A percentile compares a stretch with the other conserved stretches of the same genome.
Conservation (phyloP, 2,113 vertebrate genomes). For the Petromus typicus region DNA sequence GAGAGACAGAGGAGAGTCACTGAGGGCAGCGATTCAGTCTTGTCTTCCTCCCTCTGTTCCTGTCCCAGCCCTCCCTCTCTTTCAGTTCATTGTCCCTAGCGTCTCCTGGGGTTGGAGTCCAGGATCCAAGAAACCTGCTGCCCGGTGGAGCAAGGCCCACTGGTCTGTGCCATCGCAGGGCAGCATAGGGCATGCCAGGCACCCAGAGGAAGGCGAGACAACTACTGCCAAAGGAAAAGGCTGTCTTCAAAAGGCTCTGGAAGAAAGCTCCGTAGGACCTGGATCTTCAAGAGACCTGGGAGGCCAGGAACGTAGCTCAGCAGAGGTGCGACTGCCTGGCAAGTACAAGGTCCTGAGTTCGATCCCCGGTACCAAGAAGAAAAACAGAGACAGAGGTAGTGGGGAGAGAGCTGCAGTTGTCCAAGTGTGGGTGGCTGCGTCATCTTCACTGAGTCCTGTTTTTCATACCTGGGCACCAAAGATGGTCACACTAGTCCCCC, state of each 20-base stretch:
- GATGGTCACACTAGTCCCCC: background rate
- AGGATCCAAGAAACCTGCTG: background rate
- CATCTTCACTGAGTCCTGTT: background rate
- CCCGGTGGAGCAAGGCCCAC: background rate
- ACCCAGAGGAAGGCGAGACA: background rate
- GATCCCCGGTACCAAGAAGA: too few species aligned
- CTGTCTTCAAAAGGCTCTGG: background rate
- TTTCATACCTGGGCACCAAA: background rate
- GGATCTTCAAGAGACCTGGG: background rate
- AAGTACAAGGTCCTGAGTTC: too few species aligned
- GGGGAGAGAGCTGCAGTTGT: background rate
- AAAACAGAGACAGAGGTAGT: too few species aligned
- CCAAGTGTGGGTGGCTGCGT: background rate
- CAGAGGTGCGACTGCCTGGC: too few species aligned
- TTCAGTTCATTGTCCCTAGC: background rate
- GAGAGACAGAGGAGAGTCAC: background rate
- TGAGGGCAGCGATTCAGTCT: background rate
- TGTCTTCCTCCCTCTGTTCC: background rate
- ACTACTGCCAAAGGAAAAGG: background rate
- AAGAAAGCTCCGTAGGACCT: background rate
- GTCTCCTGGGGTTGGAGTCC: background rate
- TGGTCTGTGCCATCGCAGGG: background rate
- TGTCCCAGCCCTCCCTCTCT: background rate
- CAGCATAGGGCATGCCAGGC: background rate
- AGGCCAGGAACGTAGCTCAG: too few species aligned